Percentiles rank a stretch among this genome's conserved stretches.
These are phyloP conservation scores for Portevinia maculata DNA, from an alignment of 2,888 invertebrate genomes.

Conservation along the genomic window DNA sequence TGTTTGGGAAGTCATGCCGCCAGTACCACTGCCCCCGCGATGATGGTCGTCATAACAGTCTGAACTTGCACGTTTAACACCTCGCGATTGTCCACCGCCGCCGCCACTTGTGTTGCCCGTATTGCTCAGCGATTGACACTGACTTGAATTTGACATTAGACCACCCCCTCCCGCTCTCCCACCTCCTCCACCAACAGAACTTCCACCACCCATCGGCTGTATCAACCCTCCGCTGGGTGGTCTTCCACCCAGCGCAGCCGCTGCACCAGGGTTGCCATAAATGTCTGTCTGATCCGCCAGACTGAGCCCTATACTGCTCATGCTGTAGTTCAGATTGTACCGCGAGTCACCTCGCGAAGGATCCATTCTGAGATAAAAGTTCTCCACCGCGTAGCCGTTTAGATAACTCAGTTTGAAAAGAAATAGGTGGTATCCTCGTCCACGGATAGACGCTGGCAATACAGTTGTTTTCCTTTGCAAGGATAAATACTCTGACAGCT, in stretches of 20 bases:
- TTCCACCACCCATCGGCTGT: conserved; percentile 81
- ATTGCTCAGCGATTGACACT: conserved; percentile 80
- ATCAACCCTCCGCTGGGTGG: conserved; percentile 86
- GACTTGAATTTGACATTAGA: conserved; percentile 86
- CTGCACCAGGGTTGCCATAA: conserved; percentile 85
- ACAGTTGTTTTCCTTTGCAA: neutral
- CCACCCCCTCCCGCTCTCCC: conserved; percentile 81
- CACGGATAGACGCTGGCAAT: conserved; percentile 8
- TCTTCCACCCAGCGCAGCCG: conserved; percentile 82
- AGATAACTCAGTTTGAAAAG: conserved; percentile 72
- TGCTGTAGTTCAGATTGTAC: conserved; percentile 93
- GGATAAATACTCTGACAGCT: conserved; percentile 33
- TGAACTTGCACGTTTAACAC: conserved; percentile 86
- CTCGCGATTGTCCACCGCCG: conserved; percentile 80
- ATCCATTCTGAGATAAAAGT: conserved; percentile 87
- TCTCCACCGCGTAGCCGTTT: conserved; percentile 81
- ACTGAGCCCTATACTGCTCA: conserved; percentile 90
- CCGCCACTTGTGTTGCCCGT: conserved; percentile 71
- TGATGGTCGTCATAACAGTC: conserved; percentile 91
- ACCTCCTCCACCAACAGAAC: conserved; percentile 78
- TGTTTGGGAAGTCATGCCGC: conserved; percentile 77
- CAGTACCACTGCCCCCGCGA: conserved; percentile 82
- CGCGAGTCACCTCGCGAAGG: conserved; percentile 95
- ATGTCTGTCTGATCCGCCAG: conserved; percentile 91
- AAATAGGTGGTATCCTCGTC: conserved; percentile 47